Percentiles rank a stretch among this genome's conserved stretches.
phyloP scores from a whole-genome alignment of 1,140 invertebrate species.

The Aphaenogaster rudis region DNA sequence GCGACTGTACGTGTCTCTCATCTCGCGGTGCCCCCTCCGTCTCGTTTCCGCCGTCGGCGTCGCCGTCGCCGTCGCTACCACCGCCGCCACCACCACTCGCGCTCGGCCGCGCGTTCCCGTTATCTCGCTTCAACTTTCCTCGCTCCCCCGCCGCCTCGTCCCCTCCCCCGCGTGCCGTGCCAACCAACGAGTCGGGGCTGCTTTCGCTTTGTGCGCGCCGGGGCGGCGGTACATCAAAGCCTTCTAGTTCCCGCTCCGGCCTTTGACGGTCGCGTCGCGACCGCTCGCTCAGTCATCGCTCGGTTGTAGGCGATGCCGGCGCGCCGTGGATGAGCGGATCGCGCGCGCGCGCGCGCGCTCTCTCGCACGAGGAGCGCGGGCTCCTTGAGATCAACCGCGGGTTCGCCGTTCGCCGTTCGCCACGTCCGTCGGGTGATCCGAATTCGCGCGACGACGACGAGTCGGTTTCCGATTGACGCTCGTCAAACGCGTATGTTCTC shows the following conservation, averaged over 20 bases:
- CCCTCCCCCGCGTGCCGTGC: conserved; percentile 78
- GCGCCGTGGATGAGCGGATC: conserved; percentile 77
- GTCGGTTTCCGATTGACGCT: not conserved
- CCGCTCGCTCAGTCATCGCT: conserved; percentile 85
- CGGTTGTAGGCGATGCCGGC: conserved; percentile 82
- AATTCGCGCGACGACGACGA: not conserved
- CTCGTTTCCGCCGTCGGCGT: conserved; percentile 10
- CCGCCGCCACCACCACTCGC: conserved; percentile 25
- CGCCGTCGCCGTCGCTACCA: conserved; percentile 54
- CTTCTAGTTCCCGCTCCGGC: conserved; percentile 85
- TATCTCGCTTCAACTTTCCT: conserved; percentile 72
- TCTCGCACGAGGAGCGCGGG: conserved; percentile 63
- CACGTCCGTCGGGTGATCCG: not conserved
- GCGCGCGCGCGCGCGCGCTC: conserved; percentile 68
- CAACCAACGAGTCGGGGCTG: conserved; percentile 83
- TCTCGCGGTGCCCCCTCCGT: conserved; percentile 49
- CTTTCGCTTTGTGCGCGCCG: conserved; percentile 86
- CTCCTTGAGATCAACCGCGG: conserved; percentile 9
- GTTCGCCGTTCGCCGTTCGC: conserved; percentile 9
- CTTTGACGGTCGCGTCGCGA: conserved; percentile 85
- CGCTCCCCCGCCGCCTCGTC: conserved; percentile 63
- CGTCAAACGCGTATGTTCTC: not conserved
- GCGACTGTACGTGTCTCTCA: conserved; percentile 64
- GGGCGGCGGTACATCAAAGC: conserved; percentile 86
- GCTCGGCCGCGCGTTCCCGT: conserved; percentile 69